These are phyloP conservation scores for Scaptomyza polygonia DNA, from an alignment of 2,888 invertebrate species.

Conservation along the genomic window DNA sequence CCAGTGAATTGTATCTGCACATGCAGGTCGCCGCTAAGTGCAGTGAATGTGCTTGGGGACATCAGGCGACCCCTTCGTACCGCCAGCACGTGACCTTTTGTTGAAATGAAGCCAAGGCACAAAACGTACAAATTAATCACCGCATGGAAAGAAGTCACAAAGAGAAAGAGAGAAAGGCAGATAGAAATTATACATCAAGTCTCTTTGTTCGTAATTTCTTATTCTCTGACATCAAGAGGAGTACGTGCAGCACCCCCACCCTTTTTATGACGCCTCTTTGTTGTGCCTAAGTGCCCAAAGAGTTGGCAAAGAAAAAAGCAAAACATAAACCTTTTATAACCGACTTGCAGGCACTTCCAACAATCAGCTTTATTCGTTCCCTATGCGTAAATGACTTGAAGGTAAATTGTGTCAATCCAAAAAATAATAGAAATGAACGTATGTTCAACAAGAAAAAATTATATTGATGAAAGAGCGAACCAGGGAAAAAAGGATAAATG, in stretches of 20 bases:
- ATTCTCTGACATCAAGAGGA: conserved; percentile 45
- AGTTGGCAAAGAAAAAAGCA: conserved; percentile 20
- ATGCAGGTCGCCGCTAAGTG: conserved; percentile 91
- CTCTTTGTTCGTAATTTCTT: conserved; percentile 67
- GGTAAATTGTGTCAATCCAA: conserved; percentile 12
- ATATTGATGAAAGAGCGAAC: neutral
- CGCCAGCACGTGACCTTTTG: conserved; percentile 84
- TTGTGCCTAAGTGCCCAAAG: conserved; percentile 55
- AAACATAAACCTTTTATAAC: conserved; percentile 12
- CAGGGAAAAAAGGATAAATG: neutral
- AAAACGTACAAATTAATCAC: conserved; percentile 59
- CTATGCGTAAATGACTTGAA: conserved; percentile 1
- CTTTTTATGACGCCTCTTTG: conserved; percentile 31
- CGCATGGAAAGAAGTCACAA: conserved; percentile 58
- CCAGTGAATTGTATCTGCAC: conserved; percentile 87
- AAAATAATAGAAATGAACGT: conserved; percentile 5
- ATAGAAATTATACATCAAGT: conserved; percentile 60
- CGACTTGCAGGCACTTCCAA: conserved; percentile 6
- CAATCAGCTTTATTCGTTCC: conserved; percentile 6
- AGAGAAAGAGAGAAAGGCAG: conserved; percentile 59
- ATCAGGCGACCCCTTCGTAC: conserved; percentile 86
- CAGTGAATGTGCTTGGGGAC: conserved; percentile 90
- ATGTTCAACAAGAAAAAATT: conserved; percentile 2
- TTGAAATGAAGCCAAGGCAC: conserved; percentile 50
- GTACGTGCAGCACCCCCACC: conserved; percentile 13